Evolutionary conservation across 2,113 vertebrate species (phyloP), one percentile per base, ranked within the genome.

Genomic region (Vidua macroura): DNA sequence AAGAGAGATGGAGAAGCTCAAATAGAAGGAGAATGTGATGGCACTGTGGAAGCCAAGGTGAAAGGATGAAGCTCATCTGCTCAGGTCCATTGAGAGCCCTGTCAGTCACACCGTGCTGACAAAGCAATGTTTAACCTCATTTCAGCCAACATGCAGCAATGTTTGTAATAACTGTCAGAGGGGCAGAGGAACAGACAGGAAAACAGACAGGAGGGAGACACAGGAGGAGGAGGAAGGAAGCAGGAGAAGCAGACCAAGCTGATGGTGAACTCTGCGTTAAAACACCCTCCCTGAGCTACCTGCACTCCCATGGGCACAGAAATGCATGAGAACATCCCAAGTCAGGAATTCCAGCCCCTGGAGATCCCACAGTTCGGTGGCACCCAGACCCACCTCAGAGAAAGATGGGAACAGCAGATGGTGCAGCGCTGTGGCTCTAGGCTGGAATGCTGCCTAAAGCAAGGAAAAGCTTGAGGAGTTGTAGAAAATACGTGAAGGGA

Each of bases 101-200:
- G 87, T 75, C 94, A 95, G 60, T 96, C 95, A 92, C 24, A 17
- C 1, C 3, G 1, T 11, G n/a, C 83, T 97, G 96, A 88, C 67
- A 89, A 91, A 85, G 37, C 53, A 83, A 13, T 30, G 28, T 89
- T 92, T 91, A 93, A 96, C 49, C 94, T 92, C 59, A 94, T 97
- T 94, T 76, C 94, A 93, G 62, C 64, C 97, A 97, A 95, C 90
- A 75, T 66, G 58, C 91, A 95, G 79, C 92, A 83, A 66, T 95
- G 33, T 87, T 96, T 94, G 78, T 90, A 91, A 86, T 87, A 96
- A 94, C 74, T 96, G 84, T 85, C 86, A 96, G 86, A 87, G 88
- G 58, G 92, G 58, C 68, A 82, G 11, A 49, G 86, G 77, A 90
- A 74, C 46, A 70, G 72, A 52, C 56, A 78, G 70, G 31, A 48